phyloP scores from a whole-genome alignment of 23 tunicate species.

The Oikopleura vanhoeffeni region DNA sequence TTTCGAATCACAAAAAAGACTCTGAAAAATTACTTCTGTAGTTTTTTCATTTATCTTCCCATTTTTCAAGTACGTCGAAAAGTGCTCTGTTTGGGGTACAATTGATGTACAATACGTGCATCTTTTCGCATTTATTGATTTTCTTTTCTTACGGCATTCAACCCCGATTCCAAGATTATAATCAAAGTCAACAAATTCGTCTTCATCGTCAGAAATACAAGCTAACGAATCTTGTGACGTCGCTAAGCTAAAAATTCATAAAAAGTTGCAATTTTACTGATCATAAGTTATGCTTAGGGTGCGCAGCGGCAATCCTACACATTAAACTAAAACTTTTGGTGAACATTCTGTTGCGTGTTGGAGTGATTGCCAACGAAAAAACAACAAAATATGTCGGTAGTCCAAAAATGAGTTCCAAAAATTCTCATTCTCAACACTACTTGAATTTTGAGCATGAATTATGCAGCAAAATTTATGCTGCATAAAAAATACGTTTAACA shows the following conservation, averaged over 20 bases:
- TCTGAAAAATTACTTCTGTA: background rate
- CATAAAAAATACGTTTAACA: too few relatives aligned
- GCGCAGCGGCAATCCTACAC: too few relatives aligned
- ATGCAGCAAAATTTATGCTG: too few relatives aligned
- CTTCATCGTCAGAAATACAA: background rate
- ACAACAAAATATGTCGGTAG: too few relatives aligned
- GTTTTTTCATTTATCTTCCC: background rate
- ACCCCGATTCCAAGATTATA: background rate
- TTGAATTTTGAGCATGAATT: too few relatives aligned
- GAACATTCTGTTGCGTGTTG: background rate
- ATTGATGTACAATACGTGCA: background rate
- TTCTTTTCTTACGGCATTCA: background rate
- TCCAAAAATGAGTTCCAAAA: too few relatives aligned
- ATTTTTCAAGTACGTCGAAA: background rate
- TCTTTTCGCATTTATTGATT: background rate
- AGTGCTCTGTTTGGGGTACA: background rate
- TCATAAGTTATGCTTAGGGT: too few relatives aligned
- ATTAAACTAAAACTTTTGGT: too few relatives aligned
- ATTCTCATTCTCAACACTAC: too few relatives aligned
- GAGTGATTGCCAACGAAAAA: too few relatives aligned
- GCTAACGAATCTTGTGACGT: background rate
- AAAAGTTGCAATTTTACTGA: too few relatives aligned
- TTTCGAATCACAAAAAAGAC: constrained; percentile 9
- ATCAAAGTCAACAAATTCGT: background rate
- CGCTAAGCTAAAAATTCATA: background rate